phyloP scores from a whole-genome alignment of 2,113 vertebrate species.

The Pleuronectes platessa region DNA sequence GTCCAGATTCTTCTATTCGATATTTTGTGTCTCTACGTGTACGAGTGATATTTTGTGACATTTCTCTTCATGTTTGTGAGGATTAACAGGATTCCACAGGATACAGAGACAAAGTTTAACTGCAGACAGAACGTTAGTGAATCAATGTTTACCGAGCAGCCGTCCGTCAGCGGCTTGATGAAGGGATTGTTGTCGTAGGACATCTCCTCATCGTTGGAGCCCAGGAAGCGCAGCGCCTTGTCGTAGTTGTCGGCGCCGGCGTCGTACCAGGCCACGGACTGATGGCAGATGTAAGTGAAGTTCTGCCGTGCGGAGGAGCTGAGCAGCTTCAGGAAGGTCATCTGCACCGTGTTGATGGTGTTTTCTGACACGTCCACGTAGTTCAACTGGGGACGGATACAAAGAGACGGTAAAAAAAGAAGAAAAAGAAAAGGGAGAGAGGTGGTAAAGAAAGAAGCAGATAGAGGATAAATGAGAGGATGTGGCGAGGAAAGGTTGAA shows the following conservation, averaged over 20 bases:
- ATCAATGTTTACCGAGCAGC: slow-evolving; percentile 89
- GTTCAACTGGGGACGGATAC: slow-evolving; percentile 83
- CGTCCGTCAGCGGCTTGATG: slow-evolving; percentile 91
- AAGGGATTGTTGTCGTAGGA: slow-evolving; percentile 95
- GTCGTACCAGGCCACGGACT: slow-evolving; percentile 95
- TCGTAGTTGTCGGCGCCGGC: slow-evolving; percentile 87
- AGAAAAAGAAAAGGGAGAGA: neutral
- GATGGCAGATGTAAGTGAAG: slow-evolving; percentile 97
- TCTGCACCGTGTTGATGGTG: slow-evolving; percentile 92
- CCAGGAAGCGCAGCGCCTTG: slow-evolving; percentile 95
- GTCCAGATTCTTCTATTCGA: too few species aligned
- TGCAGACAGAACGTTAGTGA: slow-evolving; percentile 3
- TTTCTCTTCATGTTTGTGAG: slow-evolving; percentile 26
- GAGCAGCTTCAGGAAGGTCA: slow-evolving; percentile 98
- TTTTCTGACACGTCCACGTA: slow-evolving; percentile 91
- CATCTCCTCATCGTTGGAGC: slow-evolving; percentile 98
- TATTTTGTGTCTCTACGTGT: neutral
- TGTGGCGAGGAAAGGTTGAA: neutral
- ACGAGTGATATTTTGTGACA: neutral
- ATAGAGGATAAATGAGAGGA: neutral
- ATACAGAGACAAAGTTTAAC: too few species aligned
- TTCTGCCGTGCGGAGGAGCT: slow-evolving; percentile 96
- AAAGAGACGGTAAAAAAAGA: neutral
- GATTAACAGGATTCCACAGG: slow-evolving; percentile 34
- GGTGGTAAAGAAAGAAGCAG: too few species aligned